Percentiles rank a stretch among this genome's conserved stretches.
Conservation (phyloP, 2,888 invertebrate species). For the Coleophora flavipennella region DNA sequence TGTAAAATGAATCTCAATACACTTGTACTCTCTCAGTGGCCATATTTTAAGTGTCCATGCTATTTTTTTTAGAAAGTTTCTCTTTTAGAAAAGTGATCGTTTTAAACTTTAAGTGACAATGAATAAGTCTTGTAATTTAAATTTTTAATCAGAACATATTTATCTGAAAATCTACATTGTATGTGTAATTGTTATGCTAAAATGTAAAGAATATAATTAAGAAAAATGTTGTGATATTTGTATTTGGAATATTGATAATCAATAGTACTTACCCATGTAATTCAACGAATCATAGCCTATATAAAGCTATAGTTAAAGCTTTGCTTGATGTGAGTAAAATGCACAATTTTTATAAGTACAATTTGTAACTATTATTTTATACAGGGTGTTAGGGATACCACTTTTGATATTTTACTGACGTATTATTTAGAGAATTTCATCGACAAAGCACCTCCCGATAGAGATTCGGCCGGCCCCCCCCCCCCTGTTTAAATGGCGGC, state of each 20-base stretch:
- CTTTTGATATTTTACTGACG: no score
- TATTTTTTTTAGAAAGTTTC: constrained; percentile 42
- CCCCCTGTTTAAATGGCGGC: no score
- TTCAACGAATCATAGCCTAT: no score
- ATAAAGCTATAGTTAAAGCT: background rate
- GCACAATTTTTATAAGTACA: background rate
- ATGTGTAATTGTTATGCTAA: constrained; percentile 51
- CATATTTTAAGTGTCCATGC: constrained; percentile 50
- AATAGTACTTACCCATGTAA: no score
- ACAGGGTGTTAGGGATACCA: no score
- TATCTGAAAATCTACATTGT: constrained; percentile 50
- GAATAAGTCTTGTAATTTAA: constrained; percentile 27
- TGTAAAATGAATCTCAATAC: constrained; percentile 15
- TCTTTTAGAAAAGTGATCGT: constrained; percentile 18
- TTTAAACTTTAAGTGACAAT: no score
- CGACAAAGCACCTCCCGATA: no score
- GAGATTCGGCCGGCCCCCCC: no score
- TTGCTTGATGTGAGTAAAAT: constrained; percentile 1
- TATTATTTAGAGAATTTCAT: no score
- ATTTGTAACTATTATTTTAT: background rate
- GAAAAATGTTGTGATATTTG: constrained; percentile 72
- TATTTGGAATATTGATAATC: constrained; percentile 63
- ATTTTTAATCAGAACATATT: constrained; percentile 37
- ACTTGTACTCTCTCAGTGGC: constrained; percentile 54
- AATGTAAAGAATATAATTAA: constrained; percentile 46